Conservation (phyloP, 2,888 invertebrate species). For the Steinernema hermaphroditum region DNA sequence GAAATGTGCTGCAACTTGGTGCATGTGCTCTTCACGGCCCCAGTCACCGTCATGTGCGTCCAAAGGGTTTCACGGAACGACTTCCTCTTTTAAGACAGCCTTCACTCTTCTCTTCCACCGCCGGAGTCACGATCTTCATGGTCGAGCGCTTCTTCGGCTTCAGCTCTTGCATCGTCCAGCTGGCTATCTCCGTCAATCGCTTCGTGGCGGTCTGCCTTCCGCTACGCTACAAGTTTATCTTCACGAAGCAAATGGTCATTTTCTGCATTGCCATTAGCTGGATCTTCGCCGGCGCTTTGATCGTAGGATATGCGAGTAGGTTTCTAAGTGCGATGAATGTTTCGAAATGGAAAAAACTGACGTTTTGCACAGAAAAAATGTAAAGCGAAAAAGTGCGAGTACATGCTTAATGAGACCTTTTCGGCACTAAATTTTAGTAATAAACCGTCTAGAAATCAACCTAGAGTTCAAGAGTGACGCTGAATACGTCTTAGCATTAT, state of each 20-base stretch:
- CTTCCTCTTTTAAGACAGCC: neutral
- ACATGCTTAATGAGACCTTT: too few relatives aligned
- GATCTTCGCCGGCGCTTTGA: neutral
- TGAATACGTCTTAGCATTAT: too few relatives aligned
- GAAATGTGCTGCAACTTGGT: constrained; percentile 1
- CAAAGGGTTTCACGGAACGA: neutral
- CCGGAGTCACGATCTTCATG: neutral
- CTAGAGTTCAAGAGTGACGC: too few relatives aligned
- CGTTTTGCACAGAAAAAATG: too few relatives aligned
- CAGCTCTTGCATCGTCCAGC: constrained; percentile 2
- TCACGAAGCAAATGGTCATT: neutral
- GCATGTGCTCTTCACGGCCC: neutral
- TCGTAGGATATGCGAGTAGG: too few relatives aligned
- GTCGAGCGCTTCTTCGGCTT: constrained; percentile 2
- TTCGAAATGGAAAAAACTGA: too few relatives aligned
- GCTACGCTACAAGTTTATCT: neutral
- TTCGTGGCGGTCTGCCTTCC: neutral
- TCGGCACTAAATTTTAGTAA: too few relatives aligned
- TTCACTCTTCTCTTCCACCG: neutral
- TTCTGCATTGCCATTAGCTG: neutral
- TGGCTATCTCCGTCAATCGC: neutral
- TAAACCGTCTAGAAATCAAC: too few relatives aligned
- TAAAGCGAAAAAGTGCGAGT: too few relatives aligned
- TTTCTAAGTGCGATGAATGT: too few relatives aligned
- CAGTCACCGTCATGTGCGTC: neutral